These are phyloP conservation scores for Rhagonycha lutea DNA, from an alignment of 2,888 invertebrate genomes.

Conservation along the genomic window DNA sequence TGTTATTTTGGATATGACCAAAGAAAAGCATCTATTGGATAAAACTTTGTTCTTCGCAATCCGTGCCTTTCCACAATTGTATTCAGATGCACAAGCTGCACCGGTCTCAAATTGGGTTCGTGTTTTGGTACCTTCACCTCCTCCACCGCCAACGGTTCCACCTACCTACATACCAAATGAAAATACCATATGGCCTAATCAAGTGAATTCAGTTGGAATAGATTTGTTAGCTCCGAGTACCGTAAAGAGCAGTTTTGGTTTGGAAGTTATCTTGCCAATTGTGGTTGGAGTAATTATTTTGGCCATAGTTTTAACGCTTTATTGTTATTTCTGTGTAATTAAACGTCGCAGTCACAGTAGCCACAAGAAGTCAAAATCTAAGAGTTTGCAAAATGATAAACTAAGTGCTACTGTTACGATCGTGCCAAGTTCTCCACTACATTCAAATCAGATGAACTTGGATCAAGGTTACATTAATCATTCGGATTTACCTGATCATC, in stretches of 20 bases:
- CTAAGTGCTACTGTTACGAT: conserved; percentile 54
- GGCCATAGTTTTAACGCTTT: conserved; percentile 52
- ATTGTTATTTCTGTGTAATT: conserved; percentile 58
- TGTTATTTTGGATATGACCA: conserved; percentile 56
- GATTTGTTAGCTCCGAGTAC: conserved; percentile 52
- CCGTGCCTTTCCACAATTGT: conserved; percentile 55
- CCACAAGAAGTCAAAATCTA: conserved; percentile 44
- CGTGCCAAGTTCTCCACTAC: conserved; percentile 52
- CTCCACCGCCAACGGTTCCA: conserved; percentile 57
- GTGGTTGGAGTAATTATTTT: conserved; percentile 56
- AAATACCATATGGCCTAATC: conserved; percentile 50
- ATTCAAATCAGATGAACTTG: conserved; percentile 38
- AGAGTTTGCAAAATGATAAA: conserved; percentile 49
- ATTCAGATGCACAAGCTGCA: conserved; percentile 49
- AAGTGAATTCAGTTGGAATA: conserved; percentile 45
- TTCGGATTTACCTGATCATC: conserved; percentile 51
- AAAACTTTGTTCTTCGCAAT: conserved; percentile 60
- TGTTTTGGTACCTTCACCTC: conserved; percentile 58
- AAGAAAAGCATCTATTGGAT: conserved; percentile 56
- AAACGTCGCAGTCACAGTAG: conserved; percentile 47
- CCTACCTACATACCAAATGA: conserved; percentile 51
- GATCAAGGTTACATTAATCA: conserved; percentile 42
- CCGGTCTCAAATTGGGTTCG: conserved; percentile 61
- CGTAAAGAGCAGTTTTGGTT: conserved; percentile 52
- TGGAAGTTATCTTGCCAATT: conserved; percentile 58